Evolutionary conservation across 2,888 invertebrate genomes (phyloP), one percentile per base, ranked within the genome.

Genomic region (Hypena proboscidalis): DNA sequence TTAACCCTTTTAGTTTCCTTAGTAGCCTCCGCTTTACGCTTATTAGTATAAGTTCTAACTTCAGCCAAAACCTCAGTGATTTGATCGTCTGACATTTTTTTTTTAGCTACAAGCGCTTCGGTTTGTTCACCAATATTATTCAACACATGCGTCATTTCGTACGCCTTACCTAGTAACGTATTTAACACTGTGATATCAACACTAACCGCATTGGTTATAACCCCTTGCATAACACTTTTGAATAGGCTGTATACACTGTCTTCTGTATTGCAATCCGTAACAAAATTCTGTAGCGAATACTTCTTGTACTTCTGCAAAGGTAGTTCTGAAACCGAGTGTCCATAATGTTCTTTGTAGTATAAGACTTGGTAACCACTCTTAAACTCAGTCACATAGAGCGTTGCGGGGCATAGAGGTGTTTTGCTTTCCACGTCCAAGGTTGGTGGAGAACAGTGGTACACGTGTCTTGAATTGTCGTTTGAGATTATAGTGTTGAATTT

Each of bases 381-480:
- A 9, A 74, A 68, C 15, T 77, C 74, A 21, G 76, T 74, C 0
- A 70, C 46, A 0, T 68, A 55, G 2, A 87, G 61, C 0, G 68
- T 54, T 0, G 87, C 74, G 0, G 87, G 87, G 14, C 88, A 88
- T 2, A 80, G 37, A 9, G 65, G 37, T 0, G 67, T 62, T 0
- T 50, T 10, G 0, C n/a, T n/a, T n/a, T 48, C 15, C 0, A 47
- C 7, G 2, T 54, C 22, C 0, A 22, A 10, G n/a, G n/a, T n/a
- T n/a, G n/a, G n/a, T n/a, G n/a, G n/a, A n/a, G 59, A 30, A 15
- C 87, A 86, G 11, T 80, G 79, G 39, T 75, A 78, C 1, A 68
- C 64, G 10, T 74, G 68, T 47, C 70, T 78, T 0, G 50, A 23
- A 6, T 53, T 60, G 4, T 61, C 52, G 8, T 70, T 69, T 15